Base-by-base conservation (phyloP, 2,888 invertebrate genomes). In the Drosophila longiperda region DNA sequence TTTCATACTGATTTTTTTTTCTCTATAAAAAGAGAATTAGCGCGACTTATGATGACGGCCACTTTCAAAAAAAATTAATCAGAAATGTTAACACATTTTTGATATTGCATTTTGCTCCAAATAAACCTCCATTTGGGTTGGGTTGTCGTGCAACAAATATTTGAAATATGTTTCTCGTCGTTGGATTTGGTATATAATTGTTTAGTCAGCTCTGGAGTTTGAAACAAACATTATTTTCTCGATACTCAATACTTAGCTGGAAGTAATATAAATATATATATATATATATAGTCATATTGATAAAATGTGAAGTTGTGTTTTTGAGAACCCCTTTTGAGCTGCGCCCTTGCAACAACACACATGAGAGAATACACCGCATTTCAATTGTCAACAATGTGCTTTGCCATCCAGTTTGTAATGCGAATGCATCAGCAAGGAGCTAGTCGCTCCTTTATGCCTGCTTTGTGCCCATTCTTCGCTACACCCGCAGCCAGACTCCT, bases 321-420 rank as follows among this genome's bases (percentile, higher is more conserved):
- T 9, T 53, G 12, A 32, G 23, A 53, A 17, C 55, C 70, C 71
- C 71, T 33, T 12, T 42, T 11, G 32, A 2, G 50, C 11, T 34
- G 54, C 73, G 78, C 78, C 81, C 15, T 42, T 84, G 74, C 17
- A 36, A 34, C n/a, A 70, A 77, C 82, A 73, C 77, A 79, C 79
- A 73, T 74, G 75, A 66, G 53, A 73, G 74, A 68, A 75, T 84
- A 84, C 75, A 69, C 66, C 66, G 62, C 79, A 79, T 80, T 87
- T 87, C 77, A 75, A 83, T 83, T 87, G 88, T 82, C 83, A 81
- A 83, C 79, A 84, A 67, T 77, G 49, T 77, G 66, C 61, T 64
- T 57, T 48, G 53, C 61, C 75, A 63, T 32, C 42, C 48, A 50
- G 63, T 73, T 68, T 82, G 66, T 78, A 65, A 87, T 73, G 82